A percentile compares a stretch with the other conserved stretches of the same genome.
These are phyloP conservation scores for Galagoides demidoff DNA, from an alignment of 2,797 vertebrate species.

Conservation along the genomic window DNA sequence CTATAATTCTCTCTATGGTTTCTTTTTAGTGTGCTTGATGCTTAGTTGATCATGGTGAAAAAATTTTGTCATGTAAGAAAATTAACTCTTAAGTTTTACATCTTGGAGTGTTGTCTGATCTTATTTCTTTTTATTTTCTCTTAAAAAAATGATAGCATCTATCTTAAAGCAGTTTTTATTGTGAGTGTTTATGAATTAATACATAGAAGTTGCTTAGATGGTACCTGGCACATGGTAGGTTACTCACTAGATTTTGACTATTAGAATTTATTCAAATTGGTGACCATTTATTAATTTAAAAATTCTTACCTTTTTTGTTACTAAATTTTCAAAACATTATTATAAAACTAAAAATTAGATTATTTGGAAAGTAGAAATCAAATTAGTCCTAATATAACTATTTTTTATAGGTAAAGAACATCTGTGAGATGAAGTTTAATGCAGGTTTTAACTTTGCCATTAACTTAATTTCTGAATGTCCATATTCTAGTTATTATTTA, in stretches of 20 bases:
- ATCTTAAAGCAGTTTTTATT: background rate
- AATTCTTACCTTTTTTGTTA: background rate
- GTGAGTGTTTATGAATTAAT: background rate
- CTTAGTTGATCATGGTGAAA: background rate
- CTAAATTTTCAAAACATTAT: constrained; percentile 13
- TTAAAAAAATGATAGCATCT: constrained; percentile 16
- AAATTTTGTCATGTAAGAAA: background rate
- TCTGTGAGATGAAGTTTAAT: background rate
- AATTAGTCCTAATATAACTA: background rate
- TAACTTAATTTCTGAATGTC: constrained; percentile 49
- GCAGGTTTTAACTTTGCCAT: constrained; percentile 23
- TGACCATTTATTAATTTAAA: background rate
- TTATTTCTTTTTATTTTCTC: background rate
- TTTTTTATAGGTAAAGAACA: constrained; percentile 27
- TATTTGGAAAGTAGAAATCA: constrained; percentile 45
- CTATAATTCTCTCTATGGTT: background rate
- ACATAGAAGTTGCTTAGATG: background rate
- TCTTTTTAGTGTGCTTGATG: background rate
- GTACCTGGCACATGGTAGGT: background rate
- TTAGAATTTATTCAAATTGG: constrained; percentile 27
- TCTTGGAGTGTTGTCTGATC: background rate
- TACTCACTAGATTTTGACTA: background rate
- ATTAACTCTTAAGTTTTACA: constrained; percentile 12
- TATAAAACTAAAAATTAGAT: constrained; percentile 51
- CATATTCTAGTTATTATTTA: constrained; percentile 41